phyloP scores from a whole-genome alignment of 2,113 vertebrate species.

The Melierax canorus region DNA sequence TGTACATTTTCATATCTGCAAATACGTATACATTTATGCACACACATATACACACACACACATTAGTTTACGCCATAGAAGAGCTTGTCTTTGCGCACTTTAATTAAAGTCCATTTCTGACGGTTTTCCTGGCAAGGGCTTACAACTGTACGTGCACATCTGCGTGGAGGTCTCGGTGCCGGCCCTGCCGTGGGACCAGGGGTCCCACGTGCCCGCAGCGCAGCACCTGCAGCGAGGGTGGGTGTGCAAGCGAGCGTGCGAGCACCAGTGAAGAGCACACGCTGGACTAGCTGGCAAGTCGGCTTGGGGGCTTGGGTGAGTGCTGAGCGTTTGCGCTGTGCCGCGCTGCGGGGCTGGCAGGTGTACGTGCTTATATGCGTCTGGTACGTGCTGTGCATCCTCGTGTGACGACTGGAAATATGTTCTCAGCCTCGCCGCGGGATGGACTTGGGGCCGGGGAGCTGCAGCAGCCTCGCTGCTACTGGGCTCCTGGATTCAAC shows the following conservation, averaged over 20 bases:
- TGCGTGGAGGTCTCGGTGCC: neutral
- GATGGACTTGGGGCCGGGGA: neutral
- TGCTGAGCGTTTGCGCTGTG: neutral
- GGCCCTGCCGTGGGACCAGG: neutral
- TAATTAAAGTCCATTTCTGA: neutral
- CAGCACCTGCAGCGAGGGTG: neutral
- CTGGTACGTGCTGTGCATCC: fast-evolving
- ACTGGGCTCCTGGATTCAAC: neutral
- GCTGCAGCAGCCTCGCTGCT: neutral
- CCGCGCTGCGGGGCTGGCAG: neutral
- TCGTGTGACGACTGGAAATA: neutral
- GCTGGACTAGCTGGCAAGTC: neutral
- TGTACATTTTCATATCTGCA: neutral
- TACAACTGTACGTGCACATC: fast-evolving
- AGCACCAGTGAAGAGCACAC: neutral
- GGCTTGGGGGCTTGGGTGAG: neutral
- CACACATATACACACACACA: neutral
- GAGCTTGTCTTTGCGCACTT: neutral
- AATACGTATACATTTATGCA: neutral
- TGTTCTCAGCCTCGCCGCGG: fast-evolving
- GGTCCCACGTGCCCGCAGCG: fast-evolving
- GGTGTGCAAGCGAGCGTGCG: neutral
- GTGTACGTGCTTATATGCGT: fast-evolving
- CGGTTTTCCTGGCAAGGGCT: fast-evolving
- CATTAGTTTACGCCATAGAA: neutral